Evolutionary conservation across 2,797 vertebrate genomes (phyloP), one percentile per base, ranked within the genome.

Genomic region (Rhincodon typus): DNA sequence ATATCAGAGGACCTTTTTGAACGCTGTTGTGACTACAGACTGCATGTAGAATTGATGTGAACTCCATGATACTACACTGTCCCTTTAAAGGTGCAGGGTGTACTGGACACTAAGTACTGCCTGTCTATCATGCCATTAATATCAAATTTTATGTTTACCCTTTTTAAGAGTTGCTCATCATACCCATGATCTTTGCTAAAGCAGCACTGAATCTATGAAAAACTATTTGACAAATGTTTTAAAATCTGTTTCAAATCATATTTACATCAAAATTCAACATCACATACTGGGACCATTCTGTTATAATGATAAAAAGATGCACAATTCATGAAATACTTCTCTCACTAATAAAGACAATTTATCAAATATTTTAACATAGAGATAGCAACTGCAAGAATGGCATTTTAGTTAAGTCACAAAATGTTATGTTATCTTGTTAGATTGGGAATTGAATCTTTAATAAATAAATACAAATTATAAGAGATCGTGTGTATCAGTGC

Each of bases 391-490:
- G 2, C 0, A 57, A 94, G 15, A n/a, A 12, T 69, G 30, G 15
- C 46, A 77, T 95, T 57, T 74, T 77, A 50, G 50, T 77, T 95
- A 95, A 95, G 57, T 95, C 77, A 95, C 67, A 50, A 87, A 94
- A 50, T 50, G 69, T 74, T 53, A 50, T 50, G 69, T 74, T 57
- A 77, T 77, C 94, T 77, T 50, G 94, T 95, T 95, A 95, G 94
- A 50, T 95, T 95, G 94, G 69, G 46, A 74, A 94, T 94, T 67
- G 50, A 94, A 94, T 72, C 93, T 95, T 77, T 74, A 95, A 95
- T 95, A 94, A 91, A 91, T 91, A 91, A 94, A 69, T 95, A 95
- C 15, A 95, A 69, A 53, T 77, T 77, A n/a, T n/a, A n/a, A n/a
- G n/a, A n/a, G n/a, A n/a, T n/a, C n/a, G n/a, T n/a, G n/a, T n/a